A percentile compares a stretch with the other conserved stretches of the same genome.
Evolutionary conservation across 2,113 vertebrate genomes (phyloP).

Genomic region (Calidris pugnax): DNA sequence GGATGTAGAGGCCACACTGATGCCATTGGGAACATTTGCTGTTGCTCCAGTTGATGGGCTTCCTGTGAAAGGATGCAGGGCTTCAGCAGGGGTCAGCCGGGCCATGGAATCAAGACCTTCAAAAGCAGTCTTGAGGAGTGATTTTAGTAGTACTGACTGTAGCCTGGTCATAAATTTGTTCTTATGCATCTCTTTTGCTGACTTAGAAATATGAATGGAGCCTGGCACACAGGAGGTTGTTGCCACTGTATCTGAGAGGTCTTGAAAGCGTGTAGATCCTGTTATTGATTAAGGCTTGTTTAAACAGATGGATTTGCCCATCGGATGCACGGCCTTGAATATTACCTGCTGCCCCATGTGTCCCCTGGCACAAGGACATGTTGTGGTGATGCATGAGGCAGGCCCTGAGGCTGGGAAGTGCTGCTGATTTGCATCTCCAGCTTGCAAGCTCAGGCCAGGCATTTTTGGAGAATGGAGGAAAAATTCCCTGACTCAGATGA

Average conservation of each 20-base stretch:
- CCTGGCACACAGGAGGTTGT: fast-evolving
- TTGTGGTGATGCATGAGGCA: fast-evolving
- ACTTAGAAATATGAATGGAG: background rate
- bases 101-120: background rate
- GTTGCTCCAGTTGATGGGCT: background rate
- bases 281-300: background rate
- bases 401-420: background rate
- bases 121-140: background rate
- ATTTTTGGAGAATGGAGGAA: background rate
- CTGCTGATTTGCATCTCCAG: background rate
- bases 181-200: background rate
- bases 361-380: background rate
- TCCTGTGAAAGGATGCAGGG: background rate
- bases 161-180: background rate
- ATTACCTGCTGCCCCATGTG: background rate
- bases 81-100: background rate
- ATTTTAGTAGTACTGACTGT: background rate
- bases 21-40: fast-evolving
- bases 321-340: background rate
- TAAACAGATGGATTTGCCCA: background rate
- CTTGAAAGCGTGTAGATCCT: background rate
- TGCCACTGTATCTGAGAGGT: background rate
- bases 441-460: background rate
- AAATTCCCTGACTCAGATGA: background rate
- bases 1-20: fast-evolving